Base-by-base conservation (phyloP, 2,888 invertebrate species). In the Standfussiana lucernea region DNA sequence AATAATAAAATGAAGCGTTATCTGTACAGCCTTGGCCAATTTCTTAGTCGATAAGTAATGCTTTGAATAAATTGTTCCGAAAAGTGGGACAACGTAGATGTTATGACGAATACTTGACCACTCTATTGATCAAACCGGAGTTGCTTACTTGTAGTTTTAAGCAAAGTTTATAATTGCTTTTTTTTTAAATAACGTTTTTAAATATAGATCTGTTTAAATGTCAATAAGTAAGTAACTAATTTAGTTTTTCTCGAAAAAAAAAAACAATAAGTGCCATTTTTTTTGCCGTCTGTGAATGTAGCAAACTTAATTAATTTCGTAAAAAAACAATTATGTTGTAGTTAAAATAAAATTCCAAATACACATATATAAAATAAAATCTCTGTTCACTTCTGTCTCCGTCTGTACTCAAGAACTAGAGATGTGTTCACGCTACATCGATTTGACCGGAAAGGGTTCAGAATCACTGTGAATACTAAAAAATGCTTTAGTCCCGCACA, bases 401-500 rank as follows among this genome's bases (percentile, higher is more conserved):
- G 86, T 86, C 77, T 86, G 91, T 92, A 90, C 89, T 35, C 50
- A 82, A 90, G 86, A 88, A 85, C 89, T 88, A 90, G 86, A 88
- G 87, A 91, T 90, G 91, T 89, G 90, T 93, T 93, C 92, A 94
- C 91, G 93, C 89, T 82, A 90, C 91, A 95, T 95, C 93, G 90
- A 94, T 94, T 94, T 91, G 80, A 90, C 89, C 91, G 90, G 85
- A 89, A 92, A 91, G 90, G 91, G 88, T 87, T 89, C 81, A 81
- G 62, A 79, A 83, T 86, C 80, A 81, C 84, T 77, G 64, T 72
- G 61, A 71, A 79, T 75, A 82, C 85, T 82, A 89, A 87, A 88
- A 89, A 91, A 90, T 86, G 84, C 85, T 89, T 89, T 92, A 85
- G 92, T 90, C 89, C 88, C 90, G 89, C 89, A 85, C 90, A 88